These are phyloP conservation scores for Reinhardtius hippoglossoides DNA, from an alignment of 2,113 vertebrate genomes.

Conservation along the genomic window DNA sequence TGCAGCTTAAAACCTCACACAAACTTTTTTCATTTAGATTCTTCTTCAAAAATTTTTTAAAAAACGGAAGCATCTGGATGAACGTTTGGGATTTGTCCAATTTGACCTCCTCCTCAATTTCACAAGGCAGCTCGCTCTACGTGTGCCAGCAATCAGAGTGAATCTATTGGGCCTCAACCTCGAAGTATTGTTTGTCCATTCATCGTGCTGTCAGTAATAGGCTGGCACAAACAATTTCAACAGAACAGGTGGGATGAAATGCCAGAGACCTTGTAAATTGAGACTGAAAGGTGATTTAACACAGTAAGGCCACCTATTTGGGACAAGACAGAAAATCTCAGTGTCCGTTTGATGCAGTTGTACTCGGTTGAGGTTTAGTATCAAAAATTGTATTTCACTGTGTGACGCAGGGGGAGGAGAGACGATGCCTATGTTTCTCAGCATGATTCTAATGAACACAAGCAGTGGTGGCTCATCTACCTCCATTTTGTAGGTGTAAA, in stretches of 20 bases:
- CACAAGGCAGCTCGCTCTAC: neutral
- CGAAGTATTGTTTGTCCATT: conserved; percentile 38
- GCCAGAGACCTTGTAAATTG: conserved; percentile 7
- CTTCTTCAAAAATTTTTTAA: too few relatives aligned
- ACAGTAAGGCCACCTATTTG: neutral
- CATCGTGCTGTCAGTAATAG: conserved; percentile 1
- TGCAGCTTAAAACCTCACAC: neutral
- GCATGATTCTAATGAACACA: conserved; percentile 15
- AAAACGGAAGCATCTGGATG: neutral
- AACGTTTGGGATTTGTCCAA: conserved; percentile 26
- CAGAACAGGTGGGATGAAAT: neutral
- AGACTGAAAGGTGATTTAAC: conserved; percentile 18
- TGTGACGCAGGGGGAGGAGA: conserved; percentile 20
- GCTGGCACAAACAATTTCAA: conserved; percentile 8
- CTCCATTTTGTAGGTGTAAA: conserved; percentile 18
- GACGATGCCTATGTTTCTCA: conserved; percentile 10
- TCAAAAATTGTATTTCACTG: neutral
- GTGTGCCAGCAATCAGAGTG: conserved; percentile 34
- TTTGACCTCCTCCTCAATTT: conserved; percentile 13
- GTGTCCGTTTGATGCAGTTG: neutral
- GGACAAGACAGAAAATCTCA: neutral
- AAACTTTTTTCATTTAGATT: neutral
- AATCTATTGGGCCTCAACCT: conserved; percentile 16
- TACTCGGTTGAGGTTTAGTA: neutral
- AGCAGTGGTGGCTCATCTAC: conserved; percentile 11